These are phyloP conservation scores for Mirounga angustirostris DNA, from an alignment of 2,113 vertebrate species.

Conservation along the genomic window DNA sequence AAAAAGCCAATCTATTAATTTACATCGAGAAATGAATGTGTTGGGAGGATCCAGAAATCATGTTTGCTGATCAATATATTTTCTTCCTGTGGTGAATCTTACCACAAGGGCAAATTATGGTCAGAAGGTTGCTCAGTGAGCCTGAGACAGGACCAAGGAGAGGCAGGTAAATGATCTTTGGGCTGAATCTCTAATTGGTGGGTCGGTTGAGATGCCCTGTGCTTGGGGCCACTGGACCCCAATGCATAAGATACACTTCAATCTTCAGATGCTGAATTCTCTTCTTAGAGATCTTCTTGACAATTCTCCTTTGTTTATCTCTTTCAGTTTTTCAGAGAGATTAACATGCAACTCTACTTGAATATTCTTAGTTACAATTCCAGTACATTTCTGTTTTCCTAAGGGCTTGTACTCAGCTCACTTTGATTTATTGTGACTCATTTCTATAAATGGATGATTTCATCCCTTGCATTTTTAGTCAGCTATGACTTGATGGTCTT, in stretches of 20 bases:
- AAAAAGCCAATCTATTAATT: slow-evolving; percentile 38
- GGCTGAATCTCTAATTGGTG: not conserved
- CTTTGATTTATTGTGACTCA: not conserved
- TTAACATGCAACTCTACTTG: not conserved
- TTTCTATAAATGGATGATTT: not conserved
- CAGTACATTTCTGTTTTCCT: not conserved
- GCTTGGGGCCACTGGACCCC: not conserved
- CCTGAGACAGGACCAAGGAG: not conserved
- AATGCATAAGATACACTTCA: not conserved
- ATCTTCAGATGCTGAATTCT: not conserved
- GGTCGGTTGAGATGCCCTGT: not conserved
- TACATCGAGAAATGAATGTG: not conserved
- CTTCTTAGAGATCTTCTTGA: not conserved
- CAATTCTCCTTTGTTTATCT: not conserved
- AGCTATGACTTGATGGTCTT: not conserved
- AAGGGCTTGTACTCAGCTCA: not conserved
- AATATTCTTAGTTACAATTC: not conserved
- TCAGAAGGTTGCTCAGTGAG: not conserved
- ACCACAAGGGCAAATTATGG: not conserved
- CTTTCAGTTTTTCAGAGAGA: not conserved
- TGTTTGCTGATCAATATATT: not conserved
- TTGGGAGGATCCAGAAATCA: slow-evolving; percentile 13
- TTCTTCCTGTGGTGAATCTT: slow-evolving; percentile 1
- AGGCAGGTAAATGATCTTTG: not conserved
- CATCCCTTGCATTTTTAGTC: not conserved